These are phyloP conservation scores for Drosophila tropicalis DNA, from an alignment of 1,140 invertebrate species.

Conservation along the genomic window DNA sequence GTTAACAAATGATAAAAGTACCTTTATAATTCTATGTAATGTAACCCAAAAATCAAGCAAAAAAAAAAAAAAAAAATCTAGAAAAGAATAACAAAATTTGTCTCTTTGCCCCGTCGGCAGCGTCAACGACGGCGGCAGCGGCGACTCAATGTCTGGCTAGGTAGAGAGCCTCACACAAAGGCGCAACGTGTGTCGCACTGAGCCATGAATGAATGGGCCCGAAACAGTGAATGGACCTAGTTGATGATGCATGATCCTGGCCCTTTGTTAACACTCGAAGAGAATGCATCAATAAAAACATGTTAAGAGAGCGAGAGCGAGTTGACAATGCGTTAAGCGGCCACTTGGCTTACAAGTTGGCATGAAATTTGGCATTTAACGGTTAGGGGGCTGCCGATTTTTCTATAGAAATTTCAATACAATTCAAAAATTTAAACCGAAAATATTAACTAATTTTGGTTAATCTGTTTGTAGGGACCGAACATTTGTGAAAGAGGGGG, in stretches of 20 bases:
- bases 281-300: conserved; percentile 80
- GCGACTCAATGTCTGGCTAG: conserved; percentile 62
- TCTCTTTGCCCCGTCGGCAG: conserved; percentile 28
- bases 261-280: conserved; percentile 44
- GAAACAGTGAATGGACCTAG: conserved; percentile 55
- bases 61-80: conserved; percentile 9
- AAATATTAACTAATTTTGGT: conserved; percentile 12
- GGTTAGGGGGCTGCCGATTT: conserved; percentile 43
- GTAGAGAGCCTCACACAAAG: conserved; percentile 44
- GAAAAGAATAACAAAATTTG: conserved; percentile 12
- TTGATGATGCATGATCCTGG: conserved; percentile 52
- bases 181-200: conserved; percentile 59
- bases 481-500: no score
- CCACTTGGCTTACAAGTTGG: conserved; percentile 53
- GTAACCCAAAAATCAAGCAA: conserved; percentile 64
- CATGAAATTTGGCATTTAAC: conserved; percentile 63
- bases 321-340: conserved; percentile 45
- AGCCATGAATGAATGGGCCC: conserved; percentile 58
- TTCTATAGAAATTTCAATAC: conserved; percentile 49
- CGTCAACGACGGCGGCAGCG: conserved; percentile 28
- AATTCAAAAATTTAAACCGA: conserved; percentile 2
- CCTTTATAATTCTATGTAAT: conserved; percentile 79
- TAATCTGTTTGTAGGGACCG: background rate
- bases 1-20: conserved; percentile 78
- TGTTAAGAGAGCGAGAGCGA: conserved; percentile 48